A percentile compares a stretch with the other conserved stretches of the same genome.
These are phyloP conservation scores for Hycleus cichorii DNA, from an alignment of 1,140 invertebrate genomes.

Conservation along the genomic window DNA sequence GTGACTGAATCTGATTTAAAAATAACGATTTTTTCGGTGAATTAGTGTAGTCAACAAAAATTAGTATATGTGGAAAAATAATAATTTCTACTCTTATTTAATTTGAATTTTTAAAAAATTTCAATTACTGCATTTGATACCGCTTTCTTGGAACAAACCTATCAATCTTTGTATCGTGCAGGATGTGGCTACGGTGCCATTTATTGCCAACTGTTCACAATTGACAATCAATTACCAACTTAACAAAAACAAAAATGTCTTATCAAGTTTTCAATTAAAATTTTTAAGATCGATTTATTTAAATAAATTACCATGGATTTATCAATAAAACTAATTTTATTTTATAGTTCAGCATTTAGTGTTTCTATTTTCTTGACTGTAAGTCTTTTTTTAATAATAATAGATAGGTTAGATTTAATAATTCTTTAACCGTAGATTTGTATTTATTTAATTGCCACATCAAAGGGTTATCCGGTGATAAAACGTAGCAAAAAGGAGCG, in stretches of 20 bases:
- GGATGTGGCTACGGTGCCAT: too few species aligned
- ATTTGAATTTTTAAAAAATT: too few species aligned
- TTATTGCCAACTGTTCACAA: too few species aligned
- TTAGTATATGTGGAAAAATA: too few species aligned
- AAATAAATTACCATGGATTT: slow-evolving; percentile 1
- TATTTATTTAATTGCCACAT: slow-evolving; percentile 48
- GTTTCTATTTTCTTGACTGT: slow-evolving; percentile 32
- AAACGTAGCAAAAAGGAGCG: slow-evolving; percentile 66
- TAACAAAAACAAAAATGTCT: background rate
- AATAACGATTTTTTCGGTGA: too few species aligned
- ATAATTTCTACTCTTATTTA: too few species aligned
- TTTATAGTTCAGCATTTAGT: slow-evolving; percentile 29
- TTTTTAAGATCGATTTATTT: background rate
- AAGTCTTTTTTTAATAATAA: slow-evolving; percentile 4
- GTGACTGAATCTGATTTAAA: too few species aligned
- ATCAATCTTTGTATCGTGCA: too few species aligned
- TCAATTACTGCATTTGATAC: too few species aligned
- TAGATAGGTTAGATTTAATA: background rate
- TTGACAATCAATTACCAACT: background rate
- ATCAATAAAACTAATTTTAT: slow-evolving; percentile 24
- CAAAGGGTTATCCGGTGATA: slow-evolving; percentile 62
- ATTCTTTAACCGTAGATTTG: slow-evolving; percentile 47
- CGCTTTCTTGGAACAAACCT: too few species aligned
- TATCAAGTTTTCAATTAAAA: background rate
- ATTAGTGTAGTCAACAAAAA: too few species aligned